Percentiles rank a stretch among this genome's conserved stretches.
Evolutionary conservation across 2,113 vertebrate species (phyloP).

Genomic region (Zapornia atra): DNA sequence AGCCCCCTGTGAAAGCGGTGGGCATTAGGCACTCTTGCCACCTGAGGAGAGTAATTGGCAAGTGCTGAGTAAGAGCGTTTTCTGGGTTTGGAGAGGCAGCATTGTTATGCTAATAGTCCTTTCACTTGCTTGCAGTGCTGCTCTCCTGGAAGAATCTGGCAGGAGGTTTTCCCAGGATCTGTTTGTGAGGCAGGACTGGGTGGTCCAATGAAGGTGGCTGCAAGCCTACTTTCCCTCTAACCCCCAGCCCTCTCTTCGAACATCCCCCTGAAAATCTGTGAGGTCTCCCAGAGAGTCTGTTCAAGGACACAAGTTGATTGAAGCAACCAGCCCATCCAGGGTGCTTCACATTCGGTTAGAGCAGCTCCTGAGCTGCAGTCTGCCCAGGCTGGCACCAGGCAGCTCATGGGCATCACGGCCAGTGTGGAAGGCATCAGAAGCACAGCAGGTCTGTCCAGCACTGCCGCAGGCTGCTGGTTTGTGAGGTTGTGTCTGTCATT

Average conservation of each 20-base stretch:
- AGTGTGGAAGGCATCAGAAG: neutral
- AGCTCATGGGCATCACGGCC: fast-evolving
- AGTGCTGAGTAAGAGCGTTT: slow-evolving; percentile 31
- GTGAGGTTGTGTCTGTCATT: neutral
- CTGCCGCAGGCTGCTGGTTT: fast-evolving
- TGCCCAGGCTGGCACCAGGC: neutral
- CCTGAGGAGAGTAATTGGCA: slow-evolving; percentile 58
- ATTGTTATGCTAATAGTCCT: slow-evolving; percentile 72
- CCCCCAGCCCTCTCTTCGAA: neutral
- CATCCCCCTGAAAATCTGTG: neutral
- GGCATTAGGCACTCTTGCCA: slow-evolving; percentile 17
- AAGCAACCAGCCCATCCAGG: neutral
- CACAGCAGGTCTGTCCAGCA: neutral
- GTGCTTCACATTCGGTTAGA: neutral
- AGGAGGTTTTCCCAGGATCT: slow-evolving; percentile 43
- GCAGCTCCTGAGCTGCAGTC: neutral
- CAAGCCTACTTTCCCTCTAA: neutral
- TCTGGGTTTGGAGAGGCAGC: slow-evolving; percentile 38
- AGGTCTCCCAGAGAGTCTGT: neutral
- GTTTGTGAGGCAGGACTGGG: neutral
- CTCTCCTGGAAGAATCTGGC: neutral
- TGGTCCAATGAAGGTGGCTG: neutral
- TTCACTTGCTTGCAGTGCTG: slow-evolving; percentile 15
- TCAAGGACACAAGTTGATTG: neutral
- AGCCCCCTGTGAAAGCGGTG: slow-evolving; percentile 13